phyloP scores from a whole-genome alignment of 2,113 vertebrate genomes.

The Gopherus evgoodei region DNA sequence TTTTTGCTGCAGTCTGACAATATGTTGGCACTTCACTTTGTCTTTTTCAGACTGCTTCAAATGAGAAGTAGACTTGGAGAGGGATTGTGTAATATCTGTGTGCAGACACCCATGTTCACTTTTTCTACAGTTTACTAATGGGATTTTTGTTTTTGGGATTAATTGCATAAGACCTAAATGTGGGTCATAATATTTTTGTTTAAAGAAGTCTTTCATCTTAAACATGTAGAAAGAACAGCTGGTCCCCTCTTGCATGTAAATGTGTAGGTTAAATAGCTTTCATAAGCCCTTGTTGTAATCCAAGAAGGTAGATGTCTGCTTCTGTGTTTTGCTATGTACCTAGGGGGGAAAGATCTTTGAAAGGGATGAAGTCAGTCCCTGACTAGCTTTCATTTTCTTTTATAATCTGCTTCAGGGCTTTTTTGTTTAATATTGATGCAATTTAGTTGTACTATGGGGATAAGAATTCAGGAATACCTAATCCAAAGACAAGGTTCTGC shows the following conservation, averaged over 20 bases:
- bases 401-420: not conserved
- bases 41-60: not conserved
- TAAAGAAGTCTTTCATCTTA: not conserved
- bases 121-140: not conserved
- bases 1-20: not conserved
- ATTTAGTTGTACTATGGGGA: not conserved
- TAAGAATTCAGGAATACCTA: not conserved
- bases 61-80: not conserved
- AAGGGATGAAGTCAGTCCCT: not conserved
- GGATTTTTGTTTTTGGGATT: not conserved
- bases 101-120: not conserved
- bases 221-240: not conserved
- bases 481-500: accelerated
- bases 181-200: not conserved
- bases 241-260: not conserved
- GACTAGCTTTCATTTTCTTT: not conserved
- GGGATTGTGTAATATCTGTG: not conserved
- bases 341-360: not conserved
- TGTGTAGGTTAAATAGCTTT: not conserved
- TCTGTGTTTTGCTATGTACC: not conserved
- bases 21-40: not conserved
- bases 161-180: not conserved
- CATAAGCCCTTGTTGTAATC: not conserved
- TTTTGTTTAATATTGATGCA: not conserved
- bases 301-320: not conserved